A percentile compares a stretch with the other conserved stretches of the same genome.
These are phyloP conservation scores for Habropoda laboriosa DNA, from an alignment of 1,140 invertebrate genomes.

Conservation along the genomic window DNA sequence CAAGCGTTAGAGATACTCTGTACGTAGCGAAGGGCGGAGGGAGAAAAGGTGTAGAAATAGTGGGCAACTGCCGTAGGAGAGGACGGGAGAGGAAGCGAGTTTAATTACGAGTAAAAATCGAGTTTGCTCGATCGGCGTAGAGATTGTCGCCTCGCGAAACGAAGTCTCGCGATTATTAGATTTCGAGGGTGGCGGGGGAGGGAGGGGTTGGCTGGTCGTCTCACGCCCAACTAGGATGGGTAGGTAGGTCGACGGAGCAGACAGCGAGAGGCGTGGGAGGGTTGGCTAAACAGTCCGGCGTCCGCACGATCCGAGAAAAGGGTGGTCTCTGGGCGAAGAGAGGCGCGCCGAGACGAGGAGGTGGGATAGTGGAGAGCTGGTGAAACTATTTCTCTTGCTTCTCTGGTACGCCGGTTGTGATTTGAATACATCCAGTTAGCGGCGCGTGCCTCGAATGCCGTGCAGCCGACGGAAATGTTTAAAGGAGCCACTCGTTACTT, in stretches of 20 bases:
- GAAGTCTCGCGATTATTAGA: slow-evolving; percentile 67
- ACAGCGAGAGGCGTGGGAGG: slow-evolving; percentile 37
- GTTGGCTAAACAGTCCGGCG: slow-evolving; percentile 63
- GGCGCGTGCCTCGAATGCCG: slow-evolving; percentile 76
- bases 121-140: slow-evolving; percentile 63
- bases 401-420: slow-evolving; percentile 72
- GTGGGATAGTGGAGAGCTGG: slow-evolving; percentile 30
- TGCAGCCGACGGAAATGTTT: slow-evolving; percentile 66
- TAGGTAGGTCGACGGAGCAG: slow-evolving; percentile 7
- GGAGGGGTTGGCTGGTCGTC: slow-evolving; percentile 11
- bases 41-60: no score
- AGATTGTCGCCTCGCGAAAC: slow-evolving; percentile 64
- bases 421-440: slow-evolving; percentile 81
- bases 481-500: slow-evolving; percentile 75
- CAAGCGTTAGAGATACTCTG: no score
- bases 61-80: background rate
- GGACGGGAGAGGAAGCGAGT: slow-evolving; percentile 44
- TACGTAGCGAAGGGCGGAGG: no score
- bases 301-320: slow-evolving; percentile 68
- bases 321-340: background rate
- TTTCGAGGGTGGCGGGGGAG: slow-evolving; percentile 47
- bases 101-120: slow-evolving; percentile 68
- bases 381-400: slow-evolving; percentile 80
- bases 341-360: background rate
- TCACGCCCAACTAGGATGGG: slow-evolving; percentile 14